Conservation (phyloP, 2,113 vertebrate species). For the Rissa tridactyla region DNA sequence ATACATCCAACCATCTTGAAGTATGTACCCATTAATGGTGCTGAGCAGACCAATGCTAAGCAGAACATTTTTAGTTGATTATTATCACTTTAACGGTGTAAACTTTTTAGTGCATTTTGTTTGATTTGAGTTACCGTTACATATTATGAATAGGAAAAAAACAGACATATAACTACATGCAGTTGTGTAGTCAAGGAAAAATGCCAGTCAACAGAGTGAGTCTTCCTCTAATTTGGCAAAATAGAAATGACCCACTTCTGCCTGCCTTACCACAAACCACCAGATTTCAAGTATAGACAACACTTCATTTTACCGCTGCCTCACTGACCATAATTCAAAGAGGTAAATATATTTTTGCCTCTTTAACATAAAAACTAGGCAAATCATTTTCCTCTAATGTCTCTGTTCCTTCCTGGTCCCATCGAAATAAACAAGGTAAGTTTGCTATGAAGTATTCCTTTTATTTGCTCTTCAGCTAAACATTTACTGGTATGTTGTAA, state of each 20-base stretch:
- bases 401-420: not conserved
- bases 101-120: not conserved
- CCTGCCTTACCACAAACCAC: not conserved
- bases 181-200: not conserved
- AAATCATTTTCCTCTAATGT: not conserved
- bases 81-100: not conserved
- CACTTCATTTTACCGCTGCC: not conserved
- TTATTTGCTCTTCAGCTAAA: not conserved
- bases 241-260: not conserved
- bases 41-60: not conserved
- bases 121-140: not conserved
- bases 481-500: not conserved
- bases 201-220: not conserved
- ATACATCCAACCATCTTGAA: not conserved
- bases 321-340: not conserved
- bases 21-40: not conserved
- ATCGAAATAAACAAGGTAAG: not conserved
- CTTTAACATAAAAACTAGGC: not conserved
- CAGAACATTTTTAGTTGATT: not conserved
- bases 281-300: not conserved
- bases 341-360: not conserved
- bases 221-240: not conserved
- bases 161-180: not conserved
- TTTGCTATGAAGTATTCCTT: not conserved
- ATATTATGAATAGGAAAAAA: not conserved